Evolutionary conservation across 2,113 vertebrate genomes (phyloP).

Genomic region (Ovis canadensis): DNA sequence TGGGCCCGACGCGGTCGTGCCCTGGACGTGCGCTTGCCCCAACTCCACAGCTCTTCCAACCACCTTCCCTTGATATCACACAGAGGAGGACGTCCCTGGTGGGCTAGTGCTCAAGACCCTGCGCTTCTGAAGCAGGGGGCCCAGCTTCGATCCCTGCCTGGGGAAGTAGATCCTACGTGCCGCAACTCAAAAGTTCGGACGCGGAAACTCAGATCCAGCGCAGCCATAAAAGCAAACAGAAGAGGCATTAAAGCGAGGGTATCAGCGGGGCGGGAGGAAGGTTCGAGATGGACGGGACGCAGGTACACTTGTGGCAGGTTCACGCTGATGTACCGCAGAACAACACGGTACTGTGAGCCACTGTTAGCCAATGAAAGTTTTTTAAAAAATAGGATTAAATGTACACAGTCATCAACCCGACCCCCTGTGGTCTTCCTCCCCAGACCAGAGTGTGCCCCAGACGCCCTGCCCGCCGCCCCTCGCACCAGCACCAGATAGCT

Average conservation of each 20-base stretch:
- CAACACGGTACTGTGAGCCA: rapidly evolving
- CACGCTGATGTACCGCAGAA: neutral
- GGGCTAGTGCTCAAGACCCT: neutral
- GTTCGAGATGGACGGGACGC: rapidly evolving
- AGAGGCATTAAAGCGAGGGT: rapidly evolving
- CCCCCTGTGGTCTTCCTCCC: neutral
- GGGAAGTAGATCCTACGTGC: neutral
- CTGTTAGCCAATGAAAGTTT: rapidly evolving
- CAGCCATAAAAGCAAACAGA: neutral
- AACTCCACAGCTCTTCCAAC: neutral
- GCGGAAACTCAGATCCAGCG: neutral
- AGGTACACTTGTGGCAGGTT: rapidly evolving
- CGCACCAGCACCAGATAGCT: neutral
- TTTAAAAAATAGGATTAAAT: neutral
- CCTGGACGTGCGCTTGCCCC: rapidly evolving
- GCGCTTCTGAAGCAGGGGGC: neutral
- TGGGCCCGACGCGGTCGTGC: rapidly evolving
- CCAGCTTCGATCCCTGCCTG: neutral
- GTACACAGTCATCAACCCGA: neutral
- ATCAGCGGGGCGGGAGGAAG: neutral
- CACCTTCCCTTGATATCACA: neutral
- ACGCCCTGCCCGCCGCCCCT: rapidly evolving
- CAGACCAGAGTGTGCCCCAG: neutral
- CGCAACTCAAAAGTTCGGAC: rapidly evolving
- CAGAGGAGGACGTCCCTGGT: neutral